A percentile compares a stretch with the other conserved stretches of the same genome.
Evolutionary conservation across 2,888 invertebrate species (phyloP).

Genomic region (Diplazon laetatorius): DNA sequence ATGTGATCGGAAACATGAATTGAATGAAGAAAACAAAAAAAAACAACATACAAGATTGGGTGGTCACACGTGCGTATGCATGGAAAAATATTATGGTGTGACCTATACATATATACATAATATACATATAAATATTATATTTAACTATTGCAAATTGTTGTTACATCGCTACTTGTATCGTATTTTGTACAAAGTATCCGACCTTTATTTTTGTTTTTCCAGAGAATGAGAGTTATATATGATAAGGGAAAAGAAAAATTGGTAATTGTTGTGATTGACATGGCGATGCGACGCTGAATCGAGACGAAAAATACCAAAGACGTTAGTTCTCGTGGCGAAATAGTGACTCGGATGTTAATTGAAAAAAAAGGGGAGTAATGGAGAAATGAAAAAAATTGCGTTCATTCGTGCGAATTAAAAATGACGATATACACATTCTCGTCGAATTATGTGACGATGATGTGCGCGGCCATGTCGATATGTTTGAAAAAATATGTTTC

Average conservation of each 20-base stretch:
- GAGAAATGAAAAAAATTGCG: conserved; percentile 6
- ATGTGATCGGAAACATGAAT: conserved; percentile 28
- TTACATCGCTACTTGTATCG: conserved; percentile 81
- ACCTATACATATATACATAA: conserved; percentile 68
- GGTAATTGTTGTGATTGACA: conserved; percentile 49
- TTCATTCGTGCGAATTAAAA: conserved; percentile 41
- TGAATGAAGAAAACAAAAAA: background rate
- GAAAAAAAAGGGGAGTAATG: background rate
- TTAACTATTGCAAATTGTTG: conserved; percentile 82
- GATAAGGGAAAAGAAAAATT: conserved; percentile 60
- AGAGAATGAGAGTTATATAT: conserved; percentile 70
- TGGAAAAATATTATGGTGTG: conserved; percentile 50
- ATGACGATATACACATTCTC: conserved; percentile 47
- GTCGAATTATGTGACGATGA: conserved; percentile 39
- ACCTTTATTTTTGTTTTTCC: conserved; percentile 76
- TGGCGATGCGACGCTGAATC: conserved; percentile 31
- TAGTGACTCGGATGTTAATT: conserved; percentile 34
- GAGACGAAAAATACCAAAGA: background rate
- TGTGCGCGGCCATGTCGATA: conserved; percentile 50
- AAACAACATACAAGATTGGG: conserved; percentile 29
- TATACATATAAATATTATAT: conserved; percentile 78
- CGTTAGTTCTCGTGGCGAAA: background rate
- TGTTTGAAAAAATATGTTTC: conserved; percentile 45
- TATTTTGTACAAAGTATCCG: conserved; percentile 82
- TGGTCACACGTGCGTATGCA: conserved; percentile 45